phyloP scores from a whole-genome alignment of 2,113 vertebrate species.

The Syrmaticus mikado region DNA sequence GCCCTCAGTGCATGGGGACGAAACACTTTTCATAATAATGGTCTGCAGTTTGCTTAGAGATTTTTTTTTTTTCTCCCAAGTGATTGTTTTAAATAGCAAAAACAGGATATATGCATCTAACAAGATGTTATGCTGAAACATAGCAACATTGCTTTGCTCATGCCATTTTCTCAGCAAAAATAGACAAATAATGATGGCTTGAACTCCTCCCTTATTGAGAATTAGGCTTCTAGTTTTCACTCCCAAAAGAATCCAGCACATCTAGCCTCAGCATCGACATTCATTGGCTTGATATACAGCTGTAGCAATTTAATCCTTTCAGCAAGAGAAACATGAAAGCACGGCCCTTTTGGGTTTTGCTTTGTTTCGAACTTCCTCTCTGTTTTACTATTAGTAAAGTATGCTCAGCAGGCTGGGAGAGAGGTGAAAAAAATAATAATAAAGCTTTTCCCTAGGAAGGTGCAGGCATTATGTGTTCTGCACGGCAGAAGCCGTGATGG shows the following conservation, averaged over 20 bases:
- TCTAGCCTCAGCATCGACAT: neutral
- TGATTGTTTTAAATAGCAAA: neutral
- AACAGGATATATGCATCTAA: neutral
- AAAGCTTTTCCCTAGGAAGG: neutral
- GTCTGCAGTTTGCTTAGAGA: neutral
- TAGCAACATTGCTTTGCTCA: neutral
- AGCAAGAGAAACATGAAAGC: neutral
- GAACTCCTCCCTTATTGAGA: neutral
- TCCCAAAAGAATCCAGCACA: neutral
- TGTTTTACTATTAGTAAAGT: neutral
- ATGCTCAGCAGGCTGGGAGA: neutral
- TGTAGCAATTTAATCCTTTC: neutral
- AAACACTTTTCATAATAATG: neutral
- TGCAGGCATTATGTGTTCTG: rapidly evolving
- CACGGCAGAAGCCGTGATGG: neutral
- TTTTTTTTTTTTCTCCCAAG: neutral
- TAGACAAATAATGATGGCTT: neutral
- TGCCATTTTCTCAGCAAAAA: neutral
- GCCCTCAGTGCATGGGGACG: neutral
- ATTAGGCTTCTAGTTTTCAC: neutral
- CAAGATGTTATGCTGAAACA: neutral
- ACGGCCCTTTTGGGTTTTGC: neutral
- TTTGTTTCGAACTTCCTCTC: neutral
- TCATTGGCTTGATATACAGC: neutral
- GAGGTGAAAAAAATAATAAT: neutral